phyloP scores from a whole-genome alignment of 2,888 invertebrate species.

The Cylindroiulus punctatus region DNA sequence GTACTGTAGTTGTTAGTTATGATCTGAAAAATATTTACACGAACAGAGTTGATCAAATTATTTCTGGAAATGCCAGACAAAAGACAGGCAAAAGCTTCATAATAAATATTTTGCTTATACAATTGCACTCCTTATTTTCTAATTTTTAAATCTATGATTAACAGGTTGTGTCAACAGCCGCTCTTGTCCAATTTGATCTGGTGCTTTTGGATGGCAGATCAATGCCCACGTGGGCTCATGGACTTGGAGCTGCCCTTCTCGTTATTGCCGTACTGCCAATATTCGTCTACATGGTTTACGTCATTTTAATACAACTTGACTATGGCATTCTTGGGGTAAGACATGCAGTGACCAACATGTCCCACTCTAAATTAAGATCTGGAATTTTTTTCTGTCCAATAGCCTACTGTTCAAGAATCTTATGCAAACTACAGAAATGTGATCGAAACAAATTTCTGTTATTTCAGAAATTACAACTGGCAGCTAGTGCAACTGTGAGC shows the following conservation, averaged over 20 bases:
- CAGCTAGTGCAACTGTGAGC: neutral
- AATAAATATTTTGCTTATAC: neutral
- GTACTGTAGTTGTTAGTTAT: too few relatives aligned
- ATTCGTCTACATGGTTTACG: conserved; percentile 28
- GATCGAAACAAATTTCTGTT: neutral
- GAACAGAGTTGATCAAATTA: too few relatives aligned
- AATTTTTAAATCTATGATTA: neutral
- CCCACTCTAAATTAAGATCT: neutral
- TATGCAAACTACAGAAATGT: too few relatives aligned
- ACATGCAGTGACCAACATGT: neutral
- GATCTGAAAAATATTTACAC: too few relatives aligned
- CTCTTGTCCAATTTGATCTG: conserved; percentile 25
- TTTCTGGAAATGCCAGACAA: too few relatives aligned
- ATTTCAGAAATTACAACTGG: conserved; percentile 48
- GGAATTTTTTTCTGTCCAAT: too few relatives aligned
- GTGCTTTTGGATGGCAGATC: neutral
- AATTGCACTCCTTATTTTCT: too few relatives aligned
- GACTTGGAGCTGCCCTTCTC: conserved; percentile 21
- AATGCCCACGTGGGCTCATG: conserved; percentile 42
- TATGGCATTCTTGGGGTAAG: conserved; percentile 52
- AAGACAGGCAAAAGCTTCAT: too few relatives aligned
- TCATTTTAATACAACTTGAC: neutral
- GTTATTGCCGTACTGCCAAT: conserved; percentile 35
- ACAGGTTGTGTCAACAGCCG: conserved; percentile 14
- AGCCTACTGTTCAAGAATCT: too few relatives aligned